Evolutionary conservation across 1,140 invertebrate genomes (phyloP).

Genomic region (Cydia strobilella): DNA sequence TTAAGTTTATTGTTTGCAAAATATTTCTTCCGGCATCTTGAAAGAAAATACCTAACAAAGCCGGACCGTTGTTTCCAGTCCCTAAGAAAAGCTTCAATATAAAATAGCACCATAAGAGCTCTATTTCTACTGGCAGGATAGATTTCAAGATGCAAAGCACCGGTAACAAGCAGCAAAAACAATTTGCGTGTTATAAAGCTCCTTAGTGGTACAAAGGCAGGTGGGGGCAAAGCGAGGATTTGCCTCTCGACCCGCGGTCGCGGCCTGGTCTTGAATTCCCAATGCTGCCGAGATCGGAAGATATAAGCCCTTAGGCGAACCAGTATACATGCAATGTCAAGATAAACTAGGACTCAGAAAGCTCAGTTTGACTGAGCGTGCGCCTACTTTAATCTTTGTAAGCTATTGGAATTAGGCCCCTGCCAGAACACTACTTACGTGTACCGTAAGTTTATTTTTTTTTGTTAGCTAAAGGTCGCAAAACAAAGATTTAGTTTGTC

Average conservation of each 20-base stretch:
- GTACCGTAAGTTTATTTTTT: not conserved
- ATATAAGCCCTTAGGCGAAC: not conserved
- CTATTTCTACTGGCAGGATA: not conserved
- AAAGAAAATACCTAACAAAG: not conserved
- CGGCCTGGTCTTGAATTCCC: not conserved
- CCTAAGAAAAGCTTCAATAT: not conserved
- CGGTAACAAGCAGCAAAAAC: constrained; percentile 16
- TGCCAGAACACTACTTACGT: not conserved
- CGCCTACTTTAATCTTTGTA: not conserved
- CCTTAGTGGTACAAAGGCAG: constrained; percentile 7
- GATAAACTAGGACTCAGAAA: too few relatives aligned
- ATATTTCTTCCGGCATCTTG: too few relatives aligned
- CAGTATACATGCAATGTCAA: not conserved
- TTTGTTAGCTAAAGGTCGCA: not conserved
- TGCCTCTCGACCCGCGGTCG: constrained; percentile 14
- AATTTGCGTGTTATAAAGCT: constrained; percentile 14
- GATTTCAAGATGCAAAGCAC: not conserved
- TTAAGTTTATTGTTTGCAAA: too few relatives aligned
- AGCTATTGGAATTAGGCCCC: not conserved
- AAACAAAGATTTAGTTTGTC: not conserved
- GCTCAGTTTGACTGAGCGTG: too few relatives aligned
- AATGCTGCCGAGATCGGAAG: not conserved
- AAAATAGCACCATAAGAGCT: not conserved
- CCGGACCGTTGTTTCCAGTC: not conserved
- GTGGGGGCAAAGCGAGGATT: not conserved